Base-by-base conservation (phyloP, 2,113 vertebrate genomes). In the Limanda limanda region DNA sequence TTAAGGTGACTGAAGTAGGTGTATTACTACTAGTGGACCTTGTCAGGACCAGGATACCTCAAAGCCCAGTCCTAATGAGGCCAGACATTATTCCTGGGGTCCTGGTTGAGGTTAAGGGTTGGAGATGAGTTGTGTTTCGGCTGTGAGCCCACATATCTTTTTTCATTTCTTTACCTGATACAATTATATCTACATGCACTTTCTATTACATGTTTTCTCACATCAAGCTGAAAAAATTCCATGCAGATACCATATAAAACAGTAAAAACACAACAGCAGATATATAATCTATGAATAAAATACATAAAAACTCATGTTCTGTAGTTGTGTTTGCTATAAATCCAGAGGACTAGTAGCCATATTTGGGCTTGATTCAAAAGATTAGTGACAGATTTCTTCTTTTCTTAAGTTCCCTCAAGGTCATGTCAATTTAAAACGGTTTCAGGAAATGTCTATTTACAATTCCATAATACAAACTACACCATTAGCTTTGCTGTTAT, bases 261-360 rank as follows among this genome's bases (percentile, higher is more conserved):
- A 76, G 70, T 23, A 60, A 35, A 80, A 78, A 23, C 65, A 20
- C 48, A 68, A 59, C 70, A 72, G 70, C 70, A 62, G 77, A 88
- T 82, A 73, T 80, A 83, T 78, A 71, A 83, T 78, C 73, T 52
- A 77, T 83, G 70, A 74, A 82, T 47, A 68, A 65, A 60, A 58
- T 8, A n/a, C 20, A n/a, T 7, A 52, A 76, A 76, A 58, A 52
- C 31, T 21, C 58, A 74, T 78, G 63, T 40, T 65, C 15, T 17
- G 23, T 47, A 21, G 23, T 54, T 67, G 51, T 63, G 52, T 35
- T 77, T 65, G 14, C 17, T 17, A 14, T 13, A 25, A 40, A 66
- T 65, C 69, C 27, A 3, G 55, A 74, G 72, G 17, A 59, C 65
- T 37, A 18, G 0, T 0, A 20, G 54, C 21, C 0, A 51, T 27